Evolutionary conservation across 2,113 vertebrate genomes (phyloP).

Genomic region (Rissa tridactyla): DNA sequence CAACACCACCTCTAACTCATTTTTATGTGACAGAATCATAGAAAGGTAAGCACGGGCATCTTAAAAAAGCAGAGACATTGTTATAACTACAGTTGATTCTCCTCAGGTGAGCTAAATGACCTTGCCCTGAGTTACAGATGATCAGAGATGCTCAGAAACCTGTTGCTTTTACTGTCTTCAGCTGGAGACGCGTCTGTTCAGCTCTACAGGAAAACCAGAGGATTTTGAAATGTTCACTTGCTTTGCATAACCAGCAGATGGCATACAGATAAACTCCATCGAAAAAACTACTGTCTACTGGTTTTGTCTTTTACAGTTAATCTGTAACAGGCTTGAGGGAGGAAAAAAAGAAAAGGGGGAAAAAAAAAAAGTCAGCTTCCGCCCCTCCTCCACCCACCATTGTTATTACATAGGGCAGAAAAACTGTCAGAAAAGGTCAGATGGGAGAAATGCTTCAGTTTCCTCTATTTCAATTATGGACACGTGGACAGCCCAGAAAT

Average conservation of each 20-base stretch:
- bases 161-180: not conserved
- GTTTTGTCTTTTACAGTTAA: not conserved
- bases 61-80: not conserved
- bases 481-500: accelerated
- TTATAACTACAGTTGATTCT: not conserved
- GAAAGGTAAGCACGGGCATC: not conserved
- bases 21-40: not conserved
- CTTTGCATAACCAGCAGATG: slow-evolving; percentile 38
- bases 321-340: accelerated
- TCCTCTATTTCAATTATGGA: not conserved
- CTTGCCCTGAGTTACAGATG: not conserved
- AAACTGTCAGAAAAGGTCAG: not conserved
- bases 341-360: not conserved
- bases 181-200: not conserved
- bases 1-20: not conserved
- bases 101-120: not conserved
- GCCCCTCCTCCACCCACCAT: too few species aligned
- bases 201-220: not conserved
- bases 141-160: not conserved
- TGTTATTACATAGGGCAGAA: not conserved
- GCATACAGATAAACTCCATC: not conserved
- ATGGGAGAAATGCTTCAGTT: not conserved
- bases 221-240: not conserved
- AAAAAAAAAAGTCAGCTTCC: not conserved
- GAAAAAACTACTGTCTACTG: not conserved